Conservation (phyloP, 1,140 invertebrate species). For the Drosophila teissieri region DNA sequence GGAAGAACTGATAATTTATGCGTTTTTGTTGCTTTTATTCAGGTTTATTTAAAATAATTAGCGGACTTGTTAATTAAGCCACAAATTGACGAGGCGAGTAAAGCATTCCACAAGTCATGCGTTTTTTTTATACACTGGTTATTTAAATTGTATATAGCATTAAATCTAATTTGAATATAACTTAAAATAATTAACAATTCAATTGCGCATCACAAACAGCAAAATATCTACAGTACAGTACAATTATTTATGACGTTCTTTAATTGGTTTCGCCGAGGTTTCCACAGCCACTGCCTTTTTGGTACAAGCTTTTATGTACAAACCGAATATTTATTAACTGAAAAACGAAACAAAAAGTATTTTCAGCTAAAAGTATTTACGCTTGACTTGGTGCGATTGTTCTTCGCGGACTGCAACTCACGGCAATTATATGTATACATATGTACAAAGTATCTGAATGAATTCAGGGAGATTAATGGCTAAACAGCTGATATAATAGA, state of each 20-base stretch:
- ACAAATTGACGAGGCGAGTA: background rate
- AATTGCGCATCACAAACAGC: conserved; percentile 11
- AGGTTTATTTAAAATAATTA: conserved; percentile 13
- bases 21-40: conserved; percentile 2
- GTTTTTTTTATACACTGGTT: background rate
- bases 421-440: conserved; percentile 9
- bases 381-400: conserved; percentile 16
- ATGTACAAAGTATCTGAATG: conserved; percentile 3
- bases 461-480: background rate
- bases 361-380: conserved; percentile 29
- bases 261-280: conserved; percentile 18
- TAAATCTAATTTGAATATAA: background rate
- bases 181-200: conserved; percentile 2
- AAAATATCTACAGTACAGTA: background rate
- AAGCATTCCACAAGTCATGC: too few species aligned
- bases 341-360: conserved; percentile 8
- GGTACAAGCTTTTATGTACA: background rate
- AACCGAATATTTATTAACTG: conserved; percentile 13
- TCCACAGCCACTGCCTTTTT: conserved; percentile 5
- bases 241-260: background rate
- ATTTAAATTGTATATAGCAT: background rate
- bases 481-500: conserved; percentile 19
- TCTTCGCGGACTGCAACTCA: conserved; percentile 10
- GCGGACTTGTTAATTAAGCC: background rate
- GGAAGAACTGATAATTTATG: conserved; percentile 11